A percentile compares a stretch with the other conserved stretches of the same genome.
Evolutionary conservation across 1,140 invertebrate genomes (phyloP).

Genomic region (Stegodyphus mimosarum): DNA sequence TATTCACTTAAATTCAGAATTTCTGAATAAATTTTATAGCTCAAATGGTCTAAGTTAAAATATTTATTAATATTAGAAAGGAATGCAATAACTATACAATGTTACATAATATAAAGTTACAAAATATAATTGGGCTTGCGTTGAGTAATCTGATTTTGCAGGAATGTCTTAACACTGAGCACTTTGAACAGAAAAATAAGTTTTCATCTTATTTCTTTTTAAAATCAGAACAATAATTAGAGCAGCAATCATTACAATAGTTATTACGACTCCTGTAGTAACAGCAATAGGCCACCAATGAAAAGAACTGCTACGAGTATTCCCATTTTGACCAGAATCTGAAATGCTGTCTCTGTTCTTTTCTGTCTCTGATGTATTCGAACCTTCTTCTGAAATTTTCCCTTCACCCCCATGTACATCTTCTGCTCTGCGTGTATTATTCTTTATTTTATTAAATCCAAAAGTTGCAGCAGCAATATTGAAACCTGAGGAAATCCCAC

Average conservation of each 20-base stretch:
- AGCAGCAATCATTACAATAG: conserved; percentile 32
- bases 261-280: conserved; percentile 16
- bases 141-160: no score
- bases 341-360: neutral
- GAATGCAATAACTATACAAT: no score
- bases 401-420: neutral
- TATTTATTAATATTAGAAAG: no score
- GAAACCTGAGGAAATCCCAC: conserved; percentile 10
- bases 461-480: conserved; percentile 34
- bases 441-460: neutral
- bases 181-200: conserved; percentile 43
- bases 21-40: no score
- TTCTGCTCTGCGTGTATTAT: neutral
- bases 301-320: neutral
- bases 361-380: neutral
- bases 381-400: neutral
- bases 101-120: no score
- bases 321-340: neutral
- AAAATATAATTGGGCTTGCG: no score
- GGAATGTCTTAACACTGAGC: conserved; percentile 20
- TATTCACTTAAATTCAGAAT: no score
- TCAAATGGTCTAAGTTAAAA: no score
- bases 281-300: conserved; percentile 48
- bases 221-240: conserved; percentile 31
- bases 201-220: conserved; percentile 25